phyloP scores from a whole-genome alignment of 2,113 vertebrate species.

The Enhydra lutris region DNA sequence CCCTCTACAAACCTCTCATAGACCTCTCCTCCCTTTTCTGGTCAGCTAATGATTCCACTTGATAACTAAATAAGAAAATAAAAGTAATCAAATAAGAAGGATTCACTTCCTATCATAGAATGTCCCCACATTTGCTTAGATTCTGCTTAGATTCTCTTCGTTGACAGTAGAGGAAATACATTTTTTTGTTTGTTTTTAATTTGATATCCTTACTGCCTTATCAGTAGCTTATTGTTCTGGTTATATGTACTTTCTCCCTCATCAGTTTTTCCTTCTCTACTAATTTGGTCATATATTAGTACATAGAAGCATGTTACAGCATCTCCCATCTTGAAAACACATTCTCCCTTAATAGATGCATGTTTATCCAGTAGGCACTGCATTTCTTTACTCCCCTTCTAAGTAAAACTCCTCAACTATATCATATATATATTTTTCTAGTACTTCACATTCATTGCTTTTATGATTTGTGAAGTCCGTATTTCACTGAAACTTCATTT shows the following conservation, averaged over 20 bases:
- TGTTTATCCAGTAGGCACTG: background rate
- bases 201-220: background rate
- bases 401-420: background rate
- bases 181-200: background rate
- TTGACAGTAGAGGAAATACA: background rate
- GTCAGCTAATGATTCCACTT: background rate
- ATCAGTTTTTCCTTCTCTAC: background rate
- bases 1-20: background rate
- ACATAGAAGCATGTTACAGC: background rate
- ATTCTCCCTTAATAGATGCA: background rate
- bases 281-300: background rate
- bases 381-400: background rate
- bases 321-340: background rate
- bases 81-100: background rate
- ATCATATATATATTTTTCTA: background rate
- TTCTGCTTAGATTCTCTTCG: background rate
- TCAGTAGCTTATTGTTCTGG: background rate
- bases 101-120: background rate
- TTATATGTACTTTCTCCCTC: background rate
- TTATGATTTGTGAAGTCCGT: background rate
- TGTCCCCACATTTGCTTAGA: background rate
- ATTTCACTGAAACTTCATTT: background rate
- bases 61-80: background rate
- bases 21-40: background rate
- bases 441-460: background rate